Base-by-base conservation (phyloP, 2,113 vertebrate genomes). In the Nesogale talazaci region DNA sequence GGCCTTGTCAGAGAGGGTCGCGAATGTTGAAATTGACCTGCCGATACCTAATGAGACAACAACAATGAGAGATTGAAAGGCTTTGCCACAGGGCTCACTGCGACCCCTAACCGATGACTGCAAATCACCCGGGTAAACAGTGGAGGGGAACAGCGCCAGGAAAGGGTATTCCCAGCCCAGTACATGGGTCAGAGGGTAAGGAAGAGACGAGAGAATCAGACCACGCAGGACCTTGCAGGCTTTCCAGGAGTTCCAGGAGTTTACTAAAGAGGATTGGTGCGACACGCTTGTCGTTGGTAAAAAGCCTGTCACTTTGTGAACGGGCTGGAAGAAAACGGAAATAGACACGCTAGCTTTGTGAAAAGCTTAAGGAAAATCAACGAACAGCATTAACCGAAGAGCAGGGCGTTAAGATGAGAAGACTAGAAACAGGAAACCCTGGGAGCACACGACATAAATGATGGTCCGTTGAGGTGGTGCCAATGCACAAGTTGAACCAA, bases 171-270 rank as follows among this genome's bases (percentile, higher is more conserved):
- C 3, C 1, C 1, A 17, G 14, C 27, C 3, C 57, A 34, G 34
- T 65, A 40, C 16, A 3, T 1, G 0, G 20, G 40, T 46, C 52
- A 61, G 52, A 86, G n/a, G 70, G 7, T 22, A 40, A 29, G 2
- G 6, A 67, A 14, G 22, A 0, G 4, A 16, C 5, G 27, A 22
- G 82, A 90, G 83, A 86, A 29, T 0, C 67, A 11, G 3, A 46
- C 20, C 31, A 7, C 0, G 0, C 1, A 27, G 40, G 63, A 65
- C 5, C 72, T n/a, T 69, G 2, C 4, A 56, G 19, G 14, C 31
- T 56, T 86, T 94, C 46, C 89, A 22, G 78, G 70, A 83, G 11
- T 42, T 19, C 83, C 0, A 14, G 89, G 59, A 88, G 82, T n/a
- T 11, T 57, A 75, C 0, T 36, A 27, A 56, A n/a, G 56, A 70